Base-by-base conservation (phyloP, 2,888 invertebrate species). In the Melinaea marsaeus region DNA sequence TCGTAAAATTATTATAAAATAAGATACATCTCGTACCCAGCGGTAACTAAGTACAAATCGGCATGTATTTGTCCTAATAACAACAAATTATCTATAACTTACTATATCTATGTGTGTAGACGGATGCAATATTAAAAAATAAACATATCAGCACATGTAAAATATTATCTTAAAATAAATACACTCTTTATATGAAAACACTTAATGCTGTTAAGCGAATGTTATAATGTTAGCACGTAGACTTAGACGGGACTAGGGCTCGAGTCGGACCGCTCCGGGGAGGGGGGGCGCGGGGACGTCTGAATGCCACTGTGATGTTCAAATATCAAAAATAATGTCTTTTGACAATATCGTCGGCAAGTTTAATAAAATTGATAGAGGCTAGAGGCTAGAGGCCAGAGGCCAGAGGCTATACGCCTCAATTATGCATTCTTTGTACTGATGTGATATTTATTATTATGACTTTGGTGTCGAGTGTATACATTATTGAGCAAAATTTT, bases 391-490 rank as follows among this genome's bases (percentile, higher is more conserved):
- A 22, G 55, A 63, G 58, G 55, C 76, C 71, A 22, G 22, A 22
- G 22, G 22, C 22, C 22, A 22, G 22, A 22, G 22, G n/a, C 33
- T 5, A 22, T 57, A 63, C 60, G 55, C 76, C 71, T 78, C 71
- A 78, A 87, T 88, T 87, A 89, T 88, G 88, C 84, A 75, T 79
- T 69, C 60, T 89, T 89, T 90, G 90, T 90, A 90, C 90, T 90
- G 88, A 86, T 82, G 84, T 83, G 85, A 85, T 75, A 74, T 79
- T 80, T 80, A 83, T 80, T 84, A 88, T 86, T 85, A 89, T 86
- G 88, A 90, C 90, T 90, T 90, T 90, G 90, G 90, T 90, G 89
- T 89, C 84, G 84, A 83, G 83, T 89, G 89, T 83, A 86, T 85
- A 85, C 79, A 85, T 84, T 85, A 90, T 90, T 90, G 90, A 90